Evolutionary conservation across 2,888 invertebrate species (phyloP).

Genomic region (Halictus ligatus): DNA sequence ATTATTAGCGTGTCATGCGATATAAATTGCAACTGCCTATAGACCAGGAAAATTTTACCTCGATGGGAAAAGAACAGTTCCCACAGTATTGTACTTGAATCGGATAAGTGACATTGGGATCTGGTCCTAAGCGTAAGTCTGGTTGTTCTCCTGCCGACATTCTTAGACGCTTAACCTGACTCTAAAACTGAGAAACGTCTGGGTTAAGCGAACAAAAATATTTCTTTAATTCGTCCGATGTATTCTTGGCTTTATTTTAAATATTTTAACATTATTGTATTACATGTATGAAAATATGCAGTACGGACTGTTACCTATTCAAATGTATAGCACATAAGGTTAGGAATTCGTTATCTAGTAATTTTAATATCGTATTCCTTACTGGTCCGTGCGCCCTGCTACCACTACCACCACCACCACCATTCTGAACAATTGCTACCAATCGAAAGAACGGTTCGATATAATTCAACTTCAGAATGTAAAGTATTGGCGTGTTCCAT

Average conservation of each 20-base stretch:
- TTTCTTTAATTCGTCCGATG: background rate
- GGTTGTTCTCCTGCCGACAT: constrained; percentile 78
- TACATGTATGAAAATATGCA: constrained; percentile 4
- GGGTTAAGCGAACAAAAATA: background rate
- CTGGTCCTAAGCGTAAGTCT: constrained; percentile 86
- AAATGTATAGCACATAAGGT: constrained; percentile 45
- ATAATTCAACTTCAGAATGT: constrained; percentile 23
- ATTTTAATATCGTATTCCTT: constrained; percentile 27
- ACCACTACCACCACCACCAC: background rate
- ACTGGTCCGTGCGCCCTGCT: background rate
- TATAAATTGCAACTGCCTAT: constrained; percentile 2
- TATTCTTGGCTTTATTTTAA: background rate
- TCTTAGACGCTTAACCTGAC: constrained; percentile 60
- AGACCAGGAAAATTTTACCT: constrained; percentile 85
- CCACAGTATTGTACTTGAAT: constrained; percentile 95
- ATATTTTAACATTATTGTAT: background rate
- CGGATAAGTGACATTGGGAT: constrained; percentile 92
- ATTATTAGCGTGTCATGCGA: constrained; percentile 17
- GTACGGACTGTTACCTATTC: constrained; percentile 25
- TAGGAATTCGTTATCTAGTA: constrained; percentile 50
- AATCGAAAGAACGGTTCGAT: constrained; percentile 20
- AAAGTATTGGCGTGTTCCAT: constrained; percentile 23
- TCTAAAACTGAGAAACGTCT: background rate
- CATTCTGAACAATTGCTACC: constrained; percentile 14
- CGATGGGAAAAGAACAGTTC: constrained; percentile 97